A percentile compares a stretch with the other conserved stretches of the same genome.
phyloP scores from a whole-genome alignment of 2,797 vertebrate genomes.

The Microcaecilia unicolor region DNA sequence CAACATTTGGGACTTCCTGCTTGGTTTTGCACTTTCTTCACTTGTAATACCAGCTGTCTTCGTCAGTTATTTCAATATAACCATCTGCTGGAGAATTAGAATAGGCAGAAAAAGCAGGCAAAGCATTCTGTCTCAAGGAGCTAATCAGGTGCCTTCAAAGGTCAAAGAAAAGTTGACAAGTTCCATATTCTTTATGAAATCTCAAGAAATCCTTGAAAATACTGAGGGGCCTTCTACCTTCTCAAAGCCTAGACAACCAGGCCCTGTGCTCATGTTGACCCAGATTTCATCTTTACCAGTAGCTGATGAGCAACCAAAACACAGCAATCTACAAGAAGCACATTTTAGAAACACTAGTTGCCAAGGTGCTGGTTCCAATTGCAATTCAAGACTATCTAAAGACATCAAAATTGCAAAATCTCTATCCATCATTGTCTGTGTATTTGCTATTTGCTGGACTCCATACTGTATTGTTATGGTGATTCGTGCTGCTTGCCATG shows the following conservation, averaged over 20 bases:
- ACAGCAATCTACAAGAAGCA: conserved; percentile 45
- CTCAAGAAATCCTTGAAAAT: conserved; percentile 16
- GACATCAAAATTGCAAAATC: conserved; percentile 77
- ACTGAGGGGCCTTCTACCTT: neutral
- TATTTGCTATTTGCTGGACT: conserved; percentile 71
- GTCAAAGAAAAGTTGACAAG: conserved; percentile 17
- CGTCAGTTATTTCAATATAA: conserved; percentile 71
- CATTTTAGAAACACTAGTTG: conserved; percentile 46
- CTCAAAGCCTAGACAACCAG: conserved; percentile 4
- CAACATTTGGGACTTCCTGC: conserved; percentile 54
- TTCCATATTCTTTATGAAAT: conserved; percentile 3
- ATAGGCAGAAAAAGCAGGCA: conserved; percentile 39
- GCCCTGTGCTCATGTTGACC: neutral
- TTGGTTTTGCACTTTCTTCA: conserved; percentile 63
- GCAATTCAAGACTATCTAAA: conserved; percentile 61
- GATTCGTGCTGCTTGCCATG: conserved; percentile 61
- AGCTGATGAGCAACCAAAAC: conserved; percentile 31
- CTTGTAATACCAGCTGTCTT: conserved; percentile 69
- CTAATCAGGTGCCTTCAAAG: conserved; percentile 7
- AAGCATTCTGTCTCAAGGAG: conserved; percentile 23
- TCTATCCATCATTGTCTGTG: conserved; percentile 70
- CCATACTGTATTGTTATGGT: conserved; percentile 73
- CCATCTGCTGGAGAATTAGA: conserved; percentile 64
- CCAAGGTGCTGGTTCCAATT: conserved; percentile 38
- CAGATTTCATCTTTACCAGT: neutral